Conservation (phyloP, 2,888 invertebrate species). For the Notodonta dromedarius region DNA sequence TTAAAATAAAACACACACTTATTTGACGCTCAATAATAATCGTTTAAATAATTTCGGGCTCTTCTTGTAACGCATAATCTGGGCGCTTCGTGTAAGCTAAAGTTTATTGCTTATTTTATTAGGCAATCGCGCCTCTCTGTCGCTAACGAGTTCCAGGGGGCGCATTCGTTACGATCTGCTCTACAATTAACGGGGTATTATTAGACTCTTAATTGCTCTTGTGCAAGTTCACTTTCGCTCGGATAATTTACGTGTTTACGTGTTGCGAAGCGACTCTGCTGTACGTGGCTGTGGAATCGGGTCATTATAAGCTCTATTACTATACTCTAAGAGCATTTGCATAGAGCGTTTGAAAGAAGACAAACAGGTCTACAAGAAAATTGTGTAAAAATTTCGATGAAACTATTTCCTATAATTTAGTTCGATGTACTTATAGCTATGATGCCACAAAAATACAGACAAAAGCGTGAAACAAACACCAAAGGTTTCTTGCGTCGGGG, state of each 20-base stretch:
- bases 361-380: too few relatives aligned
- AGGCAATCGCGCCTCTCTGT: slow-evolving; percentile 41
- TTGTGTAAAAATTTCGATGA: too few relatives aligned
- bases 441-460: too few relatives aligned
- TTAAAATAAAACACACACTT: too few relatives aligned
- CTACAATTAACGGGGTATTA: slow-evolving; percentile 63
- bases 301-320: neutral
- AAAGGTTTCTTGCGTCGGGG: too few relatives aligned
- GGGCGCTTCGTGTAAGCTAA: slow-evolving; percentile 19
- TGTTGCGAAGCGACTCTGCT: slow-evolving; percentile 8
- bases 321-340: too few relatives aligned
- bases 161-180: slow-evolving; percentile 58
- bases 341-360: too few relatives aligned
- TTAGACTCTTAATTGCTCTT: slow-evolving; percentile 60
- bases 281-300: slow-evolving; percentile 15
- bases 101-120: slow-evolving; percentile 52
- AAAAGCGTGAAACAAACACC: too few relatives aligned
- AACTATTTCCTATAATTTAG: too few relatives aligned
- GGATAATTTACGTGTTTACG: slow-evolving; percentile 49
- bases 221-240: slow-evolving; percentile 58
- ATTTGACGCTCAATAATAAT: neutral
- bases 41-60: neutral
- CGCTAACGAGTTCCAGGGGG: slow-evolving; percentile 48
- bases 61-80: slow-evolving; percentile 17
- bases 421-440: too few relatives aligned